Evolutionary conservation across 2,888 invertebrate species (phyloP).

Genomic region (Leptinotarsa tumamoca): DNA sequence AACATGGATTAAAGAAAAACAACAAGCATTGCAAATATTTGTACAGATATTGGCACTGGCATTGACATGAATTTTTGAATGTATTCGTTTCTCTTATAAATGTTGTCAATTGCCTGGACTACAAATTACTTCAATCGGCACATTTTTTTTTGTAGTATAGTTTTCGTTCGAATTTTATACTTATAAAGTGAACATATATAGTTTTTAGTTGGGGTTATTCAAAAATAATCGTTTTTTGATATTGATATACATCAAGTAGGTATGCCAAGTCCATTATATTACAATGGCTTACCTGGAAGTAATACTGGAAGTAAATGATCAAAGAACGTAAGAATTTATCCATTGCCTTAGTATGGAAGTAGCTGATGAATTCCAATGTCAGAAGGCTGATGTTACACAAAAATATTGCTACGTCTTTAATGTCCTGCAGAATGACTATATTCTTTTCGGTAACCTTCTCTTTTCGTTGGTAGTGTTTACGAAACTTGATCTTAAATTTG

Average conservation of each 20-base stretch:
- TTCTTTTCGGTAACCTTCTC: constrained; percentile 69
- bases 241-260: too few relatives aligned
- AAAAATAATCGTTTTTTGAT: too few relatives aligned
- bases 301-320: constrained; percentile 74
- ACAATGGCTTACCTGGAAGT: constrained; percentile 68
- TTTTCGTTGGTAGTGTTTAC: constrained; percentile 72
- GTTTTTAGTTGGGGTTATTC: too few relatives aligned
- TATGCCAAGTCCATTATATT: not conserved
- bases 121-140: too few relatives aligned
- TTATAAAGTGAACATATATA: too few relatives aligned
- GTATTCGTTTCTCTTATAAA: too few relatives aligned
- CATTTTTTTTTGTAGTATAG: too few relatives aligned
- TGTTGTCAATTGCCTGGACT: too few relatives aligned
- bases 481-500: constrained; percentile 69
- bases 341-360: constrained; percentile 71
- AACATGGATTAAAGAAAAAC: not conserved
- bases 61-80: too few relatives aligned
- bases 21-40: too few relatives aligned
- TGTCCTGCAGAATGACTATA: constrained; percentile 72
- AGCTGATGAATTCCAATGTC: constrained; percentile 72
- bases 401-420: constrained; percentile 73
- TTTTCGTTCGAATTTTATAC: too few relatives aligned
- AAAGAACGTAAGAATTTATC: constrained; percentile 75
- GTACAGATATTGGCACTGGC: too few relatives aligned
- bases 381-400: constrained; percentile 69